Percentiles rank a stretch among this genome's conserved stretches.
These are phyloP conservation scores for Pseudococcus longispinus DNA, from an alignment of 2,888 invertebrate genomes.

Conservation along the genomic window DNA sequence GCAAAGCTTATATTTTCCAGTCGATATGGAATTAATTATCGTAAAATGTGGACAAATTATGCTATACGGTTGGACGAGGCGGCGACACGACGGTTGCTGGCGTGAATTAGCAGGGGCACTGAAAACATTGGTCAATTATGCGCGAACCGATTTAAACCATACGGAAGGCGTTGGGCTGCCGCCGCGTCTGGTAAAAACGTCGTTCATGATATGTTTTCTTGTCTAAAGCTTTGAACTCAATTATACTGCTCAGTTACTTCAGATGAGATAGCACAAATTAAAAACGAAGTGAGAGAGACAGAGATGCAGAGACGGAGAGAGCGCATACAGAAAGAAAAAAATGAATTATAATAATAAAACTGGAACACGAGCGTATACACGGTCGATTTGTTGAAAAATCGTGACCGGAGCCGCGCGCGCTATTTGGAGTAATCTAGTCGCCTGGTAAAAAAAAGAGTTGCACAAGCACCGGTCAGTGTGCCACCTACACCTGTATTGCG, in stretches of 20 bases:
- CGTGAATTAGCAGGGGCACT: not conserved
- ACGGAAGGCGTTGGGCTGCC: constrained; percentile 4
- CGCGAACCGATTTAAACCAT: not conserved
- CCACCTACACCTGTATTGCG: constrained; percentile 54
- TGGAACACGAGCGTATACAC: constrained; percentile 53
- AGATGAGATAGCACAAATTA: constrained; percentile 39
- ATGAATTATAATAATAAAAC: constrained; percentile 44
- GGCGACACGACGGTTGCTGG: not conserved
- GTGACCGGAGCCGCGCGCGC: constrained; percentile 49
- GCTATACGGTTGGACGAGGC: too few species aligned
- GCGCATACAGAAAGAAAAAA: not conserved
- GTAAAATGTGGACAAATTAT: constrained; percentile 1
- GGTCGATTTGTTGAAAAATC: constrained; percentile 52
- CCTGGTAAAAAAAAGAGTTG: constrained; percentile 29
- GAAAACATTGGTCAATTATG: constrained; percentile 14
- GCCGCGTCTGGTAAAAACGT: not conserved
- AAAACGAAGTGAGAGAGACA: not conserved
- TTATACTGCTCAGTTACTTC: constrained; percentile 35
- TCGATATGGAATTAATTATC: constrained; percentile 18
- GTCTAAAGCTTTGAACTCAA: constrained; percentile 25
- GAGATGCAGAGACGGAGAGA: too few species aligned
- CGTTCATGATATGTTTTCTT: constrained; percentile 32
- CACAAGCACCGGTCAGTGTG: constrained; percentile 54
- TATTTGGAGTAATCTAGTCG: constrained; percentile 53
- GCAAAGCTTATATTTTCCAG: constrained; percentile 20